These are phyloP conservation scores for Prorops nasuta DNA, from an alignment of 1,140 invertebrate genomes.

Conservation along the genomic window DNA sequence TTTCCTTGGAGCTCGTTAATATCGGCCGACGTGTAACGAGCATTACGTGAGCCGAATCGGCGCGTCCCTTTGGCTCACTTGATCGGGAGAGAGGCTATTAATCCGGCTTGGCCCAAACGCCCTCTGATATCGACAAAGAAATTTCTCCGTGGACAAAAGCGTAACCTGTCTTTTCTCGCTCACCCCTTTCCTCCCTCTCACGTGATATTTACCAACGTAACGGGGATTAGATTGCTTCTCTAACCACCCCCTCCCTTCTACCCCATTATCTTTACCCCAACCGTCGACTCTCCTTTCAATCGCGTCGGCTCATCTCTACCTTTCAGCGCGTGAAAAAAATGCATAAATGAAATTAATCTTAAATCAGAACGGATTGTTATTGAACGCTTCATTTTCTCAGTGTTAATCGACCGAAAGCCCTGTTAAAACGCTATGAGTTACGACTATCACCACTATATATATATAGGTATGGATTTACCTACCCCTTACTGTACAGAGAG, in stretches of 20 bases:
- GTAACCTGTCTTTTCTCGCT: slow-evolving; percentile 17
- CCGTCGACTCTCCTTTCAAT: too few relatives aligned
- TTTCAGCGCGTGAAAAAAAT: too few relatives aligned
- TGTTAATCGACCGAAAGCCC: too few relatives aligned
- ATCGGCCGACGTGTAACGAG: slow-evolving; percentile 35
- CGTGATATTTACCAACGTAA: neutral
- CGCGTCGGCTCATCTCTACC: too few relatives aligned
- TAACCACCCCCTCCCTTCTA: neutral
- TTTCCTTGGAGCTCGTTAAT: slow-evolving; percentile 32
- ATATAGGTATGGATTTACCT: too few relatives aligned
- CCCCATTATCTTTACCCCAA: neutral
- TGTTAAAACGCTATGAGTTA: too few relatives aligned
- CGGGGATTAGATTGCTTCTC: neutral
- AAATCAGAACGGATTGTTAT: too few relatives aligned
- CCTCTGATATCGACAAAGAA: slow-evolving; percentile 30
- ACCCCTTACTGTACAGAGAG: too few relatives aligned
- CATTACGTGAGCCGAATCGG: slow-evolving; percentile 35
- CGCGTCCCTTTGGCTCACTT: slow-evolving; percentile 15
- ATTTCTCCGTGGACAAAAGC: slow-evolving; percentile 31
- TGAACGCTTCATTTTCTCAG: too few relatives aligned
- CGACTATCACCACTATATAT: too few relatives aligned
- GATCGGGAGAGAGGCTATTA: slow-evolving; percentile 23
- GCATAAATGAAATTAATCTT: too few relatives aligned
- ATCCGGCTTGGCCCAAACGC: slow-evolving; percentile 28
- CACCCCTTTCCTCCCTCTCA: neutral